Base-by-base conservation (phyloP, 92 coral and sea anemone species). In the Heliopora coerulea region DNA sequence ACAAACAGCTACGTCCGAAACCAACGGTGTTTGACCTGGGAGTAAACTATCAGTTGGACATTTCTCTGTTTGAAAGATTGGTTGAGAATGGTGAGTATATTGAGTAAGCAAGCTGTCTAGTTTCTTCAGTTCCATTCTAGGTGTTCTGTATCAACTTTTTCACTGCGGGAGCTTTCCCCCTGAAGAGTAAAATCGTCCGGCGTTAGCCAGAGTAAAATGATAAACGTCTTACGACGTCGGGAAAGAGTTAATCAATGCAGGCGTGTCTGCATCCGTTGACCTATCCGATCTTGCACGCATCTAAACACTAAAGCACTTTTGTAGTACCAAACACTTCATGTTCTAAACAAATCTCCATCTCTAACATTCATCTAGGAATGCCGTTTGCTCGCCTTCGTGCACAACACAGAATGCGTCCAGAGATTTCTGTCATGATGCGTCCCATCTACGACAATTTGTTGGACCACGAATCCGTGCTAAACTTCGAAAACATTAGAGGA, bases 401-500 rank as follows among this genome's bases (percentile, higher is more conserved):
- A 32, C 96, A 91, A 52, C 97, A 91, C 65, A 86, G 97, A 7
- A 91, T 91, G 97, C 91, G 97, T 21, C 97, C 97, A 0, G 97
- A 91, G 82, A 91, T 91, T 17, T 83, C 97, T 8, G 56, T 73
- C n/a, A 83, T 91, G 87, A 62, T 91, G 86, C 79, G 82, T 15
- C 96, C 82, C 60, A 91, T 91, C 67, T 91, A 91, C 54, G 54
- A 67, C 59, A 48, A 67, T n/a, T 62, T 81, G 41, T 1, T 30
- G 10, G 80, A 81, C 35, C 68, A 74, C 54, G 67, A 56, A 18
- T 89, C 97, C 1, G 97, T 91, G 68, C 30, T 82, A 56, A 56
- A 74, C 70, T 89, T 84, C 72, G 90, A 78, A 1, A 75, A 76
- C 49, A 80, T 91, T 11, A 59, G 46, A 74, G 50, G 60, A 48